Evolutionary conservation across 37 sponge, comb jelly and placozoan genomes (phyloP), one percentile per base, ranked within the genome.

Genomic region (Amphimedon queenslandica): DNA sequence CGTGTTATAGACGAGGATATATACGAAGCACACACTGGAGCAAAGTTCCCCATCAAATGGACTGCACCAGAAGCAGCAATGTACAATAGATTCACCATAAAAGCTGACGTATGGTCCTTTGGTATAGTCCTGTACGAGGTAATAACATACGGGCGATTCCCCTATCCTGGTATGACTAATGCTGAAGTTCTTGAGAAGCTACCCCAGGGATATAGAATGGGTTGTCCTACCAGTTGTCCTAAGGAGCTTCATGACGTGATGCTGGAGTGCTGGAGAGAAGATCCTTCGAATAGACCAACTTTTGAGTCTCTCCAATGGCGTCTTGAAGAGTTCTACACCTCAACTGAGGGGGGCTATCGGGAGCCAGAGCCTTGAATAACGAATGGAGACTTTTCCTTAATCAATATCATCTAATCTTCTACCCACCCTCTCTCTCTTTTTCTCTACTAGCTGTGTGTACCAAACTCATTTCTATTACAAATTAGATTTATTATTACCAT

Each of bases 31-130:
- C 87, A 92, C 74, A 86, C 90, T 40, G 96, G 93, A 63, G 93
- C 96, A 25, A 93, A 91, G 78, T 94, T 98, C 86, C 99, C 99
- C 69, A 97, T 97, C 80, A 97, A 97, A 67, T 97, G 98, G 98
- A 97, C 98, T 5, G 98, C 98, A 4, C 95, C 99, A 11, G 99
- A 98, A 63, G 99, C 99, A 32, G 93, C 93, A 13, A 68, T 93
- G 55, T 96, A 93, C 78, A 96, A 82, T 73, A 57, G 96, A 36
- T 98, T 98, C 81, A 90, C 95, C 56, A 98, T 94, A 55, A 97
- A 97, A 67, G 93, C 98, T 11, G 98, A 97, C 42, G 98, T 97
- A 25, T 97, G 98, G 98, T 91, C 93, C 10, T 98, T 89, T 75
- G 99, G 99, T 8, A 84, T 98, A 6, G 80, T 98, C 27, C 72